Conservation (phyloP, 2,113 vertebrate species). For the Loxodonta africana region DNA sequence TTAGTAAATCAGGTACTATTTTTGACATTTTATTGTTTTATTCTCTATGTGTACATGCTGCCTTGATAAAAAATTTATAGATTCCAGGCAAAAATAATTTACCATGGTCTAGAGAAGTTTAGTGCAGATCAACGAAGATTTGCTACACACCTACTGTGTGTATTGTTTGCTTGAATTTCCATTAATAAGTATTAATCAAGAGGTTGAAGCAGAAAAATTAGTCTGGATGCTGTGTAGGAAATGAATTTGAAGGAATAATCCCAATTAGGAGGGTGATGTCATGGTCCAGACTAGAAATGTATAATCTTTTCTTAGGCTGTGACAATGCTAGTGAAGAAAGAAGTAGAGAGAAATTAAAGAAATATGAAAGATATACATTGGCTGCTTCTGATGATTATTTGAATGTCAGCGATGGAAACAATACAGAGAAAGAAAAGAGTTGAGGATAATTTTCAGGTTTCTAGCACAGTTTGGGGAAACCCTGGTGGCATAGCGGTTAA, state of each 20-base stretch:
- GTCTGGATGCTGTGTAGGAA: not conserved
- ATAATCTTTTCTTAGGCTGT: not conserved
- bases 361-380: not conserved
- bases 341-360: not conserved
- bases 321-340: not conserved
- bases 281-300: not conserved
- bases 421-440: too few species aligned
- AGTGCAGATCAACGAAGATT: not conserved
- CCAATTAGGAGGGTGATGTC: not conserved
- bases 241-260: not conserved
- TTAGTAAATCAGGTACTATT: not conserved
- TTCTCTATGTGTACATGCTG: not conserved
- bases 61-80: not conserved
- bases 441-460: too few species aligned
- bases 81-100: not conserved
- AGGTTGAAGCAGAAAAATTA: not conserved
- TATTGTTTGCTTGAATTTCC: not conserved
- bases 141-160: not conserved
- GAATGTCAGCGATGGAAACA: not conserved
- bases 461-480: too few species aligned
- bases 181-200: not conserved
- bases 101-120: not conserved
- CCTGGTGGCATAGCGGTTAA: too few species aligned
- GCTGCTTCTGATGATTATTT: not conserved
- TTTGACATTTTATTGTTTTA: not conserved